Evolutionary conservation across 2,113 vertebrate species (phyloP).

Genomic region (Felis chaus): DNA sequence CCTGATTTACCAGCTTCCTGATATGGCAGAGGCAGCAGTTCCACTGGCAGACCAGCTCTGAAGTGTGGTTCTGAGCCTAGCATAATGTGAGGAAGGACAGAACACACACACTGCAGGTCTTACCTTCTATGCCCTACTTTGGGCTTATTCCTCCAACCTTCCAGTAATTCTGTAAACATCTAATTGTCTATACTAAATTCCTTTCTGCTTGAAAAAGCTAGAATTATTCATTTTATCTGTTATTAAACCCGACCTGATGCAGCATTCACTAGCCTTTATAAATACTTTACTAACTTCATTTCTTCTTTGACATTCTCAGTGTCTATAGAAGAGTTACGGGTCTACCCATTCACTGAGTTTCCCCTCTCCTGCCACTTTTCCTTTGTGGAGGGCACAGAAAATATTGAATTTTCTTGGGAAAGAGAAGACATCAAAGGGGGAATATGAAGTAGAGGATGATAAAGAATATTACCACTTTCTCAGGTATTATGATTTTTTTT

Average conservation of each 20-base stretch:
- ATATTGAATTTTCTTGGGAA: conserved; percentile 76
- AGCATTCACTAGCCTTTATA: neutral
- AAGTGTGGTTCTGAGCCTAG: neutral
- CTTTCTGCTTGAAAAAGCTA: neutral
- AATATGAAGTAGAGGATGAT: conserved; percentile 71
- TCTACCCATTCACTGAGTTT: conserved; percentile 67
- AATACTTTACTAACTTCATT: neutral
- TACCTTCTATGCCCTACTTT: neutral
- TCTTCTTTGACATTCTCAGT: conserved; percentile 42
- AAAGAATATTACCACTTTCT: conserved; percentile 64
- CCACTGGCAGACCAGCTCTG: neutral
- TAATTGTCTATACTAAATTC: neutral
- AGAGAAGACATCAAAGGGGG: conserved; percentile 79
- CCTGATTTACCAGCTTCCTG: neutral
- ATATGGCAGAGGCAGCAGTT: neutral
- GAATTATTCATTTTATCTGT: neutral
- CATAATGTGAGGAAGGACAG: neutral
- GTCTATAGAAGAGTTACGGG: conserved; percentile 19
- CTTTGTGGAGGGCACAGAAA: conserved; percentile 73
- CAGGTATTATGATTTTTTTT: conserved; percentile 67
- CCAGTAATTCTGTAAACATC: neutral
- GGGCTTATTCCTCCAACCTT: neutral
- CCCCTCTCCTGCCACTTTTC: conserved; percentile 76
- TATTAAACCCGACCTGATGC: neutral
- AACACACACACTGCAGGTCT: neutral